phyloP scores from a whole-genome alignment of 2,113 vertebrate genomes.

The Rutilus rutilus region DNA sequence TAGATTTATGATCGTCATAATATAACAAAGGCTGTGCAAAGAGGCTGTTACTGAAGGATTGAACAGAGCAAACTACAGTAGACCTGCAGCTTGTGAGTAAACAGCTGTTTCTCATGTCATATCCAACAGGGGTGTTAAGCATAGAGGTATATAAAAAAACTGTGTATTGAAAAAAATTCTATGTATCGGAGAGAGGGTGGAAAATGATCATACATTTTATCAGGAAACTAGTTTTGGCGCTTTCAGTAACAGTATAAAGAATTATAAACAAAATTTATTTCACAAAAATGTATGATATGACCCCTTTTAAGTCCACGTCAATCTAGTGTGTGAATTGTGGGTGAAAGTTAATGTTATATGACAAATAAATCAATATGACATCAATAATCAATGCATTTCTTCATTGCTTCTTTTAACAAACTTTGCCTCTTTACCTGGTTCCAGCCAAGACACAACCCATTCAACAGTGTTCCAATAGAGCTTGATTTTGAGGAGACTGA shows the following conservation, averaged over 20 bases:
- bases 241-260: background rate
- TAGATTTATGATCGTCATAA: background rate
- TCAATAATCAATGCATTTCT: background rate
- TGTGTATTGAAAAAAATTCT: background rate
- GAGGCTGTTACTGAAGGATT: background rate
- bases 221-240: too few species aligned
- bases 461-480: constrained; percentile 76
- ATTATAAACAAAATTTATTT: background rate
- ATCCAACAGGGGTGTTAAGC: background rate
- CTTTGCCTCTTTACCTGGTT: constrained; percentile 24
- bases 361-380: background rate
- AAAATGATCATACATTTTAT: background rate
- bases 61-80: background rate
- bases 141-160: background rate
- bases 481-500: constrained; percentile 67
- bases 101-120: background rate
- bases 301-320: background rate
- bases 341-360: background rate
- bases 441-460: constrained; percentile 81
- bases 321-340: background rate
- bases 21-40: background rate
- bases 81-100: background rate
- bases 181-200: background rate
- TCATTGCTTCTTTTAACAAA: background rate
- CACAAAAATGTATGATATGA: background rate